Evolutionary conservation across 2,797 vertebrate species (phyloP), one percentile per base, ranked within the genome.

Genomic region (Emys orbicularis): DNA sequence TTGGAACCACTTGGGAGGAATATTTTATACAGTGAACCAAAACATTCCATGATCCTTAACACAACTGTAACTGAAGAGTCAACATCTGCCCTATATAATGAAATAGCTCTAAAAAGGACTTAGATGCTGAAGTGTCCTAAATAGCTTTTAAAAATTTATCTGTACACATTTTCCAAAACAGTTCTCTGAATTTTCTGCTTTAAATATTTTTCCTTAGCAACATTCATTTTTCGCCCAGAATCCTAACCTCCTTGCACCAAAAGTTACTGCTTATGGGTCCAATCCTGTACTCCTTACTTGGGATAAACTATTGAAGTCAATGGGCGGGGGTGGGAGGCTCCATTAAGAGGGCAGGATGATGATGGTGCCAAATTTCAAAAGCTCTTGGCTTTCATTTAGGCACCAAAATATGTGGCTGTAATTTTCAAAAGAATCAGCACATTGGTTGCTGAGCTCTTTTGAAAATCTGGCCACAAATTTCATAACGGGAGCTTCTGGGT

Each of bases 1-100:
- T 80, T 94, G 68, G 80, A 96, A 94, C 86, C 84, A 88, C 84
- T 37, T 9, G 94, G 91, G 87, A 96, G 89, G 53, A 81, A 68
- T 61, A 90, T 85, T 41, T 91, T 90, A 72, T 90, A 96, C 93
- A 96, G 83, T 79, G 88, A 97, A 96, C 82, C 86, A 94, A 95
- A 98, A 91, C 90, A 91, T 83, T 53, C 88, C 85, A 37, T 65
- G 83, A 93, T 95, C 94, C 85, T 82, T 96, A 92, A 94, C 79
- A 96, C 92, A 95, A 74, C 50, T 92, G 12, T 83, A 88, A 96
- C 10, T 94, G 83, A 97, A 97, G 98, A 96, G 86, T 92, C 72
- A 90, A 89, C n/a, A 89, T 82, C 89, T 87, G 41, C 52, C 65
- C 81, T 34, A 65, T 34, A 72, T 44, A 92, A 87, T 81, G 79